phyloP scores from a whole-genome alignment of 2,797 vertebrate genomes.

The Onychomys torridus region DNA sequence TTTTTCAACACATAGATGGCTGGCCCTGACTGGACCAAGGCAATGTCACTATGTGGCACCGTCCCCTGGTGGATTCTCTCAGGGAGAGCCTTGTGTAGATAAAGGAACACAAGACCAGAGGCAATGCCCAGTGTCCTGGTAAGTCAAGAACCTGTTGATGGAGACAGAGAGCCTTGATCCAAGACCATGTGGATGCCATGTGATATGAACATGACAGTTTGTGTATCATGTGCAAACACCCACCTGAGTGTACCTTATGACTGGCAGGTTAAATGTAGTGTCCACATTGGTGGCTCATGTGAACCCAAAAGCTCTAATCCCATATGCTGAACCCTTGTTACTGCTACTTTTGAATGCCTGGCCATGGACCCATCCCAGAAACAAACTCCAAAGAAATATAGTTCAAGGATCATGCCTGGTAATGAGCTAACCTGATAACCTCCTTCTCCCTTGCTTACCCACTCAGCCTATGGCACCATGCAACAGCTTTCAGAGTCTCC shows the following conservation, averaged over 20 bases:
- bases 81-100: neutral
- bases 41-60: neutral
- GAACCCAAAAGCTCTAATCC: neutral
- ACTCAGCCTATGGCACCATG: neutral
- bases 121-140: neutral
- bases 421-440: rapidly evolving
- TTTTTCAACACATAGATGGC: neutral
- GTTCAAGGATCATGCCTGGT: neutral
- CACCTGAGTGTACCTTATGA: neutral
- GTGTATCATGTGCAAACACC: neutral
- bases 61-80: neutral
- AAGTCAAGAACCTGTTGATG: no score
- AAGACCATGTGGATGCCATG: neutral
- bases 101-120: neutral
- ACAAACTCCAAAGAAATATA: rapidly evolving
- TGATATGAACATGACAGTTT: neutral
- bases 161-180: neutral
- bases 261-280: no score
- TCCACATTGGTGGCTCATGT: neutral
- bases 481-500: neutral
- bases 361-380: neutral
- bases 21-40: neutral
- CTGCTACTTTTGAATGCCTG: neutral
- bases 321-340: neutral
- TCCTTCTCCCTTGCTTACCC: neutral